Conservation (phyloP, 2,888 invertebrate species). For the Druceiella hillmani region DNA sequence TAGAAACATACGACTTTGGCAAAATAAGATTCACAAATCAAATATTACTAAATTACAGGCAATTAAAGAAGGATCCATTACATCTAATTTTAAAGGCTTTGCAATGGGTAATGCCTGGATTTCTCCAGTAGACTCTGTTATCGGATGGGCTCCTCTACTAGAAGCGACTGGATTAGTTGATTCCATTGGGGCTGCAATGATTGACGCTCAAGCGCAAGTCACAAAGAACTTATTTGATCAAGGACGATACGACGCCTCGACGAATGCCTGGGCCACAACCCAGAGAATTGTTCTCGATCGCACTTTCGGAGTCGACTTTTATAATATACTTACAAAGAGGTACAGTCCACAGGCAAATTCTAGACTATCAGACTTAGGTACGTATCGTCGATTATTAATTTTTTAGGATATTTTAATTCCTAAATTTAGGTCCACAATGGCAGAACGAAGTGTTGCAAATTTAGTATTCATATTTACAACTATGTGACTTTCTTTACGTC, state of each 20-base stretch:
- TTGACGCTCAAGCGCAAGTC: constrained; percentile 52
- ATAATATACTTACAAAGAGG: constrained; percentile 66
- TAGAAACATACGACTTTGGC: too few relatives aligned
- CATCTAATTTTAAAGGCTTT: constrained; percentile 69
- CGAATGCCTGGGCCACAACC: constrained; percentile 57
- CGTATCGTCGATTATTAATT: too few relatives aligned
- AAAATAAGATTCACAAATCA: too few relatives aligned
- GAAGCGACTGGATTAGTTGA: constrained; percentile 70
- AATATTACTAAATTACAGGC: constrained; percentile 45
- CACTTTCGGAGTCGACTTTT: constrained; percentile 71
- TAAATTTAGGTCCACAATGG: too few relatives aligned
- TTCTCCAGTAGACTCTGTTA: constrained; percentile 76
- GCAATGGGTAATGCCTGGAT: constrained; percentile 89
- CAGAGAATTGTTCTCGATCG: constrained; percentile 56
- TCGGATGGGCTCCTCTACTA: constrained; percentile 78
- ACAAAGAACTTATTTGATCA: constrained; percentile 53
- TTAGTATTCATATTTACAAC: too few relatives aligned
- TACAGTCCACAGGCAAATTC: too few relatives aligned
- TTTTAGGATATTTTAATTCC: too few relatives aligned
- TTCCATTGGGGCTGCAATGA: constrained; percentile 53
- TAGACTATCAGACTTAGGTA: too few relatives aligned
- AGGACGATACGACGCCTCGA: constrained; percentile 56
- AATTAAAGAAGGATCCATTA: constrained; percentile 54
- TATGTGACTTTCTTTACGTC: too few relatives aligned
- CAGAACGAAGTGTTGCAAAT: too few relatives aligned